A percentile compares a stretch with the other conserved stretches of the same genome.
These are phyloP conservation scores for Chaenogobius annularis DNA, from an alignment of 2,113 vertebrate species.

Conservation along the genomic window DNA sequence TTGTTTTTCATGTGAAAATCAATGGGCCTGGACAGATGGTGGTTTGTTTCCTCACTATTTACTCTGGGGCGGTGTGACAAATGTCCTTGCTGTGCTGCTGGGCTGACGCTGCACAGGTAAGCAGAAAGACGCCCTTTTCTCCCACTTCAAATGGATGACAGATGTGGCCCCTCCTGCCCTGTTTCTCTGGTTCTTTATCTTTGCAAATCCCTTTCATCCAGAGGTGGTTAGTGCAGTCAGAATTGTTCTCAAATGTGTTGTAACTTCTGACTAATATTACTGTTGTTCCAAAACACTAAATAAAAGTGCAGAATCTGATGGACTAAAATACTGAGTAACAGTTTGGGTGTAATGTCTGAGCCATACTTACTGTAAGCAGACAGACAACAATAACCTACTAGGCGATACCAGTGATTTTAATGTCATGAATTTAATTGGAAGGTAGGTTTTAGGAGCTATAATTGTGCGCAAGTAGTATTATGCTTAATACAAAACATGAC, in stretches of 20 bases:
- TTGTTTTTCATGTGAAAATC: constrained; percentile 76
- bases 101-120: constrained; percentile 61
- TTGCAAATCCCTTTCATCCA: neutral
- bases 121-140: constrained; percentile 41
- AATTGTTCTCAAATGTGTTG: neutral
- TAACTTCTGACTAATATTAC: neutral
- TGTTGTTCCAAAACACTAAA: neutral
- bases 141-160: constrained; percentile 49
- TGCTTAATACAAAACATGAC: no score
- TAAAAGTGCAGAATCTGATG: neutral
- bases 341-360: neutral
- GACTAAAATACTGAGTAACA: neutral
- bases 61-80: constrained; percentile 62
- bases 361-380: neutral
- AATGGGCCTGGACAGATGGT: constrained; percentile 72
- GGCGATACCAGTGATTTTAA: no score
- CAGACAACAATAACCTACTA: no score
- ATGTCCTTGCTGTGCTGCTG: constrained; percentile 56
- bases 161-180: constrained; percentile 34
- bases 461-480: no score
- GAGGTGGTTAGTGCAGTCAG: neutral
- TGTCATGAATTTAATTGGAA: no score
- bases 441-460: no score
- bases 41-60: constrained; percentile 72
- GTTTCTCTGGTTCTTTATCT: constrained; percentile 17